Evolutionary conservation across 2,113 vertebrate species (phyloP).

Genomic region (Lipophrys pholis): DNA sequence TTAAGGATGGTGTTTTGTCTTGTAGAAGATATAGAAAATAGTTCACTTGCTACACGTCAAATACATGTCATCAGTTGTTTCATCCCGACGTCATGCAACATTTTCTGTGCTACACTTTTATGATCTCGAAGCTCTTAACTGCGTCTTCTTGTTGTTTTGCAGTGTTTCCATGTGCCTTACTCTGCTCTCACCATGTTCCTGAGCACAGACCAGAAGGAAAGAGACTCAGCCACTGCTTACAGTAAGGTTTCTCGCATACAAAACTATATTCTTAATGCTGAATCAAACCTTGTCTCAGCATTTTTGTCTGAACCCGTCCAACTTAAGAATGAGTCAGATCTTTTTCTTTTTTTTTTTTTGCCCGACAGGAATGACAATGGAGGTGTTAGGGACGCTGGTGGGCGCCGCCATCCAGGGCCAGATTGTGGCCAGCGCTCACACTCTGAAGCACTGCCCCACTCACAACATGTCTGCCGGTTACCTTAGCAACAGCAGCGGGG

Average conservation of each 20-base stretch:
- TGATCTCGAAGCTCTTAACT: too few species aligned
- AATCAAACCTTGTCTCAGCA: background rate
- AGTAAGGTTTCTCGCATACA: constrained; percentile 82
- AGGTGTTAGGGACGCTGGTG: constrained; percentile 92
- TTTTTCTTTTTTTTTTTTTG: background rate
- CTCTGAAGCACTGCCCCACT: constrained; percentile 81
- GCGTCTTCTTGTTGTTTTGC: constrained; percentile 27
- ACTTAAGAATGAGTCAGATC: background rate
- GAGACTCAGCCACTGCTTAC: constrained; percentile 96
- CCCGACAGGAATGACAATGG: constrained; percentile 92
- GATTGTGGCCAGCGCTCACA: constrained; percentile 92
- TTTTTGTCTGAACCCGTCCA: background rate
- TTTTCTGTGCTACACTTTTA: background rate
- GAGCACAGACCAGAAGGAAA: constrained; percentile 90
- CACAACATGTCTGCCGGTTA: constrained; percentile 73
- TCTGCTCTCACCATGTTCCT: constrained; percentile 97
- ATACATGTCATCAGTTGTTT: too few species aligned
- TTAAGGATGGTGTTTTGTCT: too few species aligned
- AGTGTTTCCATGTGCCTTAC: constrained; percentile 97
- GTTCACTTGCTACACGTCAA: too few species aligned
- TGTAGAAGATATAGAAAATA: too few species aligned
- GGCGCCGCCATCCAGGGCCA: constrained; percentile 94
- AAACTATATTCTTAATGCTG: background rate
- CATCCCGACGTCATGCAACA: background rate
- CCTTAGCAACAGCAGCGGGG: constrained; percentile 77